phyloP scores from a whole-genome alignment of 2,888 invertebrate species.

The Neria commutata region DNA sequence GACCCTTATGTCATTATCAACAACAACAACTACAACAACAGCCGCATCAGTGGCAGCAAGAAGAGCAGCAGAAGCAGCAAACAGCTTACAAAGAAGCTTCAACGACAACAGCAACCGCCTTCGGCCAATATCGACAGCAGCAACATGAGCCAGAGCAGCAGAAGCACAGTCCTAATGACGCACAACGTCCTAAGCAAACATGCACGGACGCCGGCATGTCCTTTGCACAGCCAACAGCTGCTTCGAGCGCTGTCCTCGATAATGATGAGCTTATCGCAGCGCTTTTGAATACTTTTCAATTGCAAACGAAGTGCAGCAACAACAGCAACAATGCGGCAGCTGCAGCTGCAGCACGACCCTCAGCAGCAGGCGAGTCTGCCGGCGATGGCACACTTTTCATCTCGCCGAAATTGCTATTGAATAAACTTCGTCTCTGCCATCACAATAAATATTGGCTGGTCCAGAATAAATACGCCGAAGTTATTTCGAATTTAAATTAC shows the following conservation, averaged over 20 bases:
- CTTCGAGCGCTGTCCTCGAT: conserved; percentile 47
- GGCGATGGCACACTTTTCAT: conserved; percentile 50
- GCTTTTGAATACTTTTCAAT: conserved; percentile 60
- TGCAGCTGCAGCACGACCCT: neutral
- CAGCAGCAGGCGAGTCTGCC: conserved; percentile 12
- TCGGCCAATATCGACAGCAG: conserved; percentile 44
- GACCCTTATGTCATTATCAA: conserved; percentile 50
- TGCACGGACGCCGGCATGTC: conserved; percentile 2
- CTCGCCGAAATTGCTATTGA: conserved; percentile 61
- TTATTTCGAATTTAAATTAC: conserved; percentile 62
- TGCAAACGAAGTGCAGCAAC: conserved; percentile 49
- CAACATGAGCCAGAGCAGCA: conserved; percentile 27
- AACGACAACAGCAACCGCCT: conserved; percentile 37
- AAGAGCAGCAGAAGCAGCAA: conserved; percentile 31
- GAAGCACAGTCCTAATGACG: conserved; percentile 41
- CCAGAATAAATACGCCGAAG: conserved; percentile 63
- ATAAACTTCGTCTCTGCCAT: conserved; percentile 60
- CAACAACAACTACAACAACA: conserved; percentile 44
- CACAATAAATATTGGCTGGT: conserved; percentile 63
- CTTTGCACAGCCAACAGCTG: conserved; percentile 8
- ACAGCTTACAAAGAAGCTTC: conserved; percentile 48
- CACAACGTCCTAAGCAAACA: too few relatives aligned
- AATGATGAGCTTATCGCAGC: conserved; percentile 60
- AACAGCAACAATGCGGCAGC: conserved; percentile 44
- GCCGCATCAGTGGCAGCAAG: conserved; percentile 28